Evolutionary conservation across 2,797 vertebrate genomes (phyloP).

Genomic region (Malurus leucopterus): DNA sequence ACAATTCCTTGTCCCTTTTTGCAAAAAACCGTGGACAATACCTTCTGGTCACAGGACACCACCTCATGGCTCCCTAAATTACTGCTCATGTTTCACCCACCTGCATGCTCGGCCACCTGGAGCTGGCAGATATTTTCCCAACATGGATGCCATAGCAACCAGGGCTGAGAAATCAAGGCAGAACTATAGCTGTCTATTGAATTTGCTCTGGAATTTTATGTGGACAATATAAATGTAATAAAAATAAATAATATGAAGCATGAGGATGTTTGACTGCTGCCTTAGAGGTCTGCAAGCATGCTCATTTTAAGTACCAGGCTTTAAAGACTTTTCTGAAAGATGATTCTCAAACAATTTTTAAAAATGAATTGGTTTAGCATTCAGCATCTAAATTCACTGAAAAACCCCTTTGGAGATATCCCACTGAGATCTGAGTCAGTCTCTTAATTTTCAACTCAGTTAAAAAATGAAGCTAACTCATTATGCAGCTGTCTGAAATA

Average conservation of each 20-base stretch:
- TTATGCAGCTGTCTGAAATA: not conserved
- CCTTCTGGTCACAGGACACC: not conserved
- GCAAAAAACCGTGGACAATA: not conserved
- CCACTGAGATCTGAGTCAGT: not conserved
- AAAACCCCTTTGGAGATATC: not conserved
- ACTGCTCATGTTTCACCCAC: not conserved
- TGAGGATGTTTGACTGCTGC: not conserved
- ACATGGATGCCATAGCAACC: constrained; percentile 48
- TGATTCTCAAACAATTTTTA: not conserved
- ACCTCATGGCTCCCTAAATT: not conserved
- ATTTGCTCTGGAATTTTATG: not conserved
- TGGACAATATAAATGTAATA: constrained; percentile 8
- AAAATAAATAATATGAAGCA: not conserved
- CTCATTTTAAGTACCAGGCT: not conserved
- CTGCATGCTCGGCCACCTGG: constrained; percentile 45
- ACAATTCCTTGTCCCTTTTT: not conserved
- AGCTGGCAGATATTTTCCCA: constrained; percentile 56
- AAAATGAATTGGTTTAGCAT: not conserved
- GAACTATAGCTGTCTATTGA: not conserved
- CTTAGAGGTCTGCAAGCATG: not conserved
- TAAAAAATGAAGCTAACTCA: constrained; percentile 1
- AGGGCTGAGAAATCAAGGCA: constrained; percentile 25
- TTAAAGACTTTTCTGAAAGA: not conserved
- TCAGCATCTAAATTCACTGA: not conserved
- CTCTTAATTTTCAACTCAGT: constrained; percentile 1